phyloP scores from a whole-genome alignment of 2,797 vertebrate species.

The Smutsia gigantea region DNA sequence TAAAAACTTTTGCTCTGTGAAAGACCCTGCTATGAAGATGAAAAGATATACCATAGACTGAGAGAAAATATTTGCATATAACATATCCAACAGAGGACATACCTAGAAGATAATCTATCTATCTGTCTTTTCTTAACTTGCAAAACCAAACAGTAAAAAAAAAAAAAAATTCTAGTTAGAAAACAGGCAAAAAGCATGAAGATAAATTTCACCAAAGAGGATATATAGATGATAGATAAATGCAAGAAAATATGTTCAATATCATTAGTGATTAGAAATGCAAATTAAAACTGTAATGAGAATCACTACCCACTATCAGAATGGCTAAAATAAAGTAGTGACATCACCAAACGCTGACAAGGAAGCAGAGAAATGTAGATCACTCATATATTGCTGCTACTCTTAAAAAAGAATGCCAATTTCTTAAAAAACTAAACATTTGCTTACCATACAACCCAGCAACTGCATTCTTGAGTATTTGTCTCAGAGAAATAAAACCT shows the following conservation, averaged over 20 bases:
- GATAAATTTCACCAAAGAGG: background rate
- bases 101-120: background rate
- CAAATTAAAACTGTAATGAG: background rate
- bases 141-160: background rate
- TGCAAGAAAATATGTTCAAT: background rate
- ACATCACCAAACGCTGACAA: background rate
- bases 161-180: background rate
- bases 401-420: background rate
- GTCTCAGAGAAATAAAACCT: background rate
- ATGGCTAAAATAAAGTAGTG: background rate
- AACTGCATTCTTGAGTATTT: background rate
- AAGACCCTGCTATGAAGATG: background rate
- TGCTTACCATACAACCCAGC: background rate
- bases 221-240: background rate
- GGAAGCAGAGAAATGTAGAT: background rate
- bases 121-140: background rate
- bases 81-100: background rate
- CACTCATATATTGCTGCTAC: background rate
- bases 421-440: background rate
- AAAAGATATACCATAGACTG: background rate
- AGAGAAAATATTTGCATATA: background rate
- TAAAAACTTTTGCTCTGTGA: background rate
- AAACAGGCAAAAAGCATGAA: background rate
- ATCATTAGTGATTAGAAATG: background rate
- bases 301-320: background rate